phyloP scores from a whole-genome alignment of 1,140 invertebrate genomes.

The Antheraea mylitta region DNA sequence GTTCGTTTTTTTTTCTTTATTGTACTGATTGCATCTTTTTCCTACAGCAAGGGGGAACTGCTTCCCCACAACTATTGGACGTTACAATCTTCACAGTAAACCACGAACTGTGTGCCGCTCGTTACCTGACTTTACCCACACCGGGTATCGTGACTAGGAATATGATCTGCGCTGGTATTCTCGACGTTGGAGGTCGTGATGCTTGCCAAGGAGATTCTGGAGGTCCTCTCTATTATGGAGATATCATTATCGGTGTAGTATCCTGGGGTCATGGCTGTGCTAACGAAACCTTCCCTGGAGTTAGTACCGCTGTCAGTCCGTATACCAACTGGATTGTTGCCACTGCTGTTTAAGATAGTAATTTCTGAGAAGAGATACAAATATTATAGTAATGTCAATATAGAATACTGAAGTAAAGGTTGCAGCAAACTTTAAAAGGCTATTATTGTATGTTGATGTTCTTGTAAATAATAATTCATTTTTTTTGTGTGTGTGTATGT shows the following conservation, averaged over 20 bases:
- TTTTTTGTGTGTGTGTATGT: no score
- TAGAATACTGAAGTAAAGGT: no score
- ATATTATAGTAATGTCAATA: no score
- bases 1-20: no score
- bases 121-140: constrained; percentile 22
- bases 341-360: constrained; percentile 22
- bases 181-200: constrained; percentile 49
- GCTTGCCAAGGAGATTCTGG: constrained; percentile 86
- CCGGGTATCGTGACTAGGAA: constrained; percentile 34
- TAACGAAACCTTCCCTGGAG: constrained; percentile 73
- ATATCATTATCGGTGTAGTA: constrained; percentile 71
- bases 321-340: constrained; percentile 65
- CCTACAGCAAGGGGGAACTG: constrained; percentile 51
- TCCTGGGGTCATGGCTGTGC: constrained; percentile 80
- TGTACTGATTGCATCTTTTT: background rate
- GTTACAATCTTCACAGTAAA: constrained; percentile 38
- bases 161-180: constrained; percentile 52
- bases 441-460: no score
- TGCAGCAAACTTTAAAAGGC: no score
- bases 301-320: constrained; percentile 78
- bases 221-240: constrained; percentile 77
- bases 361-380: no score
- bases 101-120: constrained; percentile 29
- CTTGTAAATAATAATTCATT: no score
- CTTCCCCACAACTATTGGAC: constrained; percentile 64